phyloP scores from a whole-genome alignment of 2,888 invertebrate genomes.

The Dichetophora obliterata region DNA sequence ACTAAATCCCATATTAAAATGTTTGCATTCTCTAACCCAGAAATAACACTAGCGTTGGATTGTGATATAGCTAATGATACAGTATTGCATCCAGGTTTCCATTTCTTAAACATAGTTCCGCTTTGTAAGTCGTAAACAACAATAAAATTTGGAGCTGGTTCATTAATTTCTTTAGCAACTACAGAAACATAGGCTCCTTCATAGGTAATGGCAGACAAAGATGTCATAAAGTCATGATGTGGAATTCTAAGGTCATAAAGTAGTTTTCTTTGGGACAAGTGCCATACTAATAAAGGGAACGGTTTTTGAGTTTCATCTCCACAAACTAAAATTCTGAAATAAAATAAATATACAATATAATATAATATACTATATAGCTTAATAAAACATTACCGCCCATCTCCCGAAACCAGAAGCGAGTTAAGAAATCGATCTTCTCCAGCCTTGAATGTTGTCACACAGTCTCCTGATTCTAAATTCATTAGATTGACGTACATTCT shows the following conservation, averaged over 20 bases:
- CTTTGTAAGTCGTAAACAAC: conserved; percentile 92
- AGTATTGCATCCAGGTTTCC: conserved; percentile 88
- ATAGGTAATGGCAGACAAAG: conserved; percentile 85
- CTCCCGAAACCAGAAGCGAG: conserved; percentile 87
- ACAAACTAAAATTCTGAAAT: conserved; percentile 82
- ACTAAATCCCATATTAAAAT: conserved; percentile 89
- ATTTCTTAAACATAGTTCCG: conserved; percentile 91
- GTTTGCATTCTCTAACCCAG: conserved; percentile 84
- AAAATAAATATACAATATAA: conserved; percentile 20
- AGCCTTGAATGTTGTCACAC: conserved; percentile 84
- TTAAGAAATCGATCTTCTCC: conserved; percentile 92
- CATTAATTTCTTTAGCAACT: conserved; percentile 78
- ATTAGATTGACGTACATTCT: conserved; percentile 91
- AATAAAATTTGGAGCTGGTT: conserved; percentile 88
- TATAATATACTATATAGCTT: neutral
- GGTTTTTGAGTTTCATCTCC: conserved; percentile 95
- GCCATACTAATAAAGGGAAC: conserved; percentile 91
- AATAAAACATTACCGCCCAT: conserved; percentile 77
- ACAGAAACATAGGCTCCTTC: conserved; percentile 85
- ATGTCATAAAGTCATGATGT: conserved; percentile 89
- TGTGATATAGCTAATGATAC: conserved; percentile 89
- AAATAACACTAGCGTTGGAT: conserved; percentile 85
- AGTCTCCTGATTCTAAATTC: conserved; percentile 81
- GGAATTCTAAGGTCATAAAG: conserved; percentile 89
- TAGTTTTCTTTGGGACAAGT: conserved; percentile 84